Evolutionary conservation across 2,113 vertebrate genomes (phyloP).

Genomic region (Chaetops frenatus): DNA sequence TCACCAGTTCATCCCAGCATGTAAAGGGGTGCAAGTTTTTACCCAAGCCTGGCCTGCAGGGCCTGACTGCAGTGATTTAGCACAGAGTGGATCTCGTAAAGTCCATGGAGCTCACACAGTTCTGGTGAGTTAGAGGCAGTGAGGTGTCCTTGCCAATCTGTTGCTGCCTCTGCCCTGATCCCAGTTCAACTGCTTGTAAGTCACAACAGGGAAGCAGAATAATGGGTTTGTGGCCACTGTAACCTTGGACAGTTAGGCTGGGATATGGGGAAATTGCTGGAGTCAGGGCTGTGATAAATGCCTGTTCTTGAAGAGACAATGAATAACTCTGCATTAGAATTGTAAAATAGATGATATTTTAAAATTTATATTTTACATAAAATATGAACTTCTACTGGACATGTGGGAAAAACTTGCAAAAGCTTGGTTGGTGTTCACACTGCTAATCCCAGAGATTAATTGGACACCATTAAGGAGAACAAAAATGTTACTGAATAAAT

Average conservation of each 20-base stretch:
- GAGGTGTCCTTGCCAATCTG: neutral
- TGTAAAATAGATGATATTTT: conserved; percentile 4
- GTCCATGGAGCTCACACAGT: neutral
- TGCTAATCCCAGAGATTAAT: conserved; percentile 30
- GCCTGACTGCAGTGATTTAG: neutral
- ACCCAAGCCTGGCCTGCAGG: neutral
- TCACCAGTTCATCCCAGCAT: neutral
- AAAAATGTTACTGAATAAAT: conserved; percentile 46
- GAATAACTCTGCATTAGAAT: conserved; percentile 3
- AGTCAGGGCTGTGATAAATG: conserved; percentile 8
- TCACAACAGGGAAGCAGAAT: neutral
- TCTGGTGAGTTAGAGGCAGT: neutral
- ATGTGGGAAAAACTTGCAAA: neutral
- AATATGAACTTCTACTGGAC: conserved; percentile 6
- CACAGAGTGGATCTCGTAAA: neutral
- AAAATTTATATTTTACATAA: conserved; percentile 33
- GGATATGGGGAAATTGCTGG: neutral
- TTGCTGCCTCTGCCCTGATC: neutral
- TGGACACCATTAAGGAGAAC: conserved; percentile 29
- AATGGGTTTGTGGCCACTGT: neutral
- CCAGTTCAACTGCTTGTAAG: neutral
- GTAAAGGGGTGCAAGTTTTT: neutral
- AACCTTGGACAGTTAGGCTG: conserved; percentile 17
- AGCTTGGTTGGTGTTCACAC: neutral
- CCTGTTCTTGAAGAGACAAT: neutral